Evolutionary conservation across 2,888 invertebrate genomes (phyloP).

Genomic region (Tetranychus piercei): DNA sequence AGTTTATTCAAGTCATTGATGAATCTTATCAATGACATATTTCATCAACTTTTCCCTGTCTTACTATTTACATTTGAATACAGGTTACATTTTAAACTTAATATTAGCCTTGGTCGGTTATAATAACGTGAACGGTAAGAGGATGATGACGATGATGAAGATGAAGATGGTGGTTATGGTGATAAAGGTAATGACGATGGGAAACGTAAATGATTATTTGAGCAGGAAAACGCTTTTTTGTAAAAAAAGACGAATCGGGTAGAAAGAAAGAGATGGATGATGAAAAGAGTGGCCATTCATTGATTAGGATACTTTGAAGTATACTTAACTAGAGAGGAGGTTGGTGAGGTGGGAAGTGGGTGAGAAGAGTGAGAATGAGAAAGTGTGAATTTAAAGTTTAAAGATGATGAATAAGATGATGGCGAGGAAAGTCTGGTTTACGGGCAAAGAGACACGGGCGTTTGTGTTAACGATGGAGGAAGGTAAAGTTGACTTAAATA

Average conservation of each 20-base stretch:
- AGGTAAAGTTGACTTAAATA: not conserved
- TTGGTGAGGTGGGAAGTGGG: not conserved
- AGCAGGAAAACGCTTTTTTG: not conserved
- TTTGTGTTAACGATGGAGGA: not conserved
- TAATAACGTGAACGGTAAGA: too few species aligned
- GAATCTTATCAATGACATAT: not conserved
- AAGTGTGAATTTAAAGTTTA: not conserved
- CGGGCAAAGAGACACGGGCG: not conserved
- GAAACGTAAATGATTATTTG: not conserved
- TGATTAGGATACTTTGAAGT: not conserved
- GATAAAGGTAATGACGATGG: not conserved
- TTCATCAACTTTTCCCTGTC: not conserved
- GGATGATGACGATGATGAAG: too few species aligned
- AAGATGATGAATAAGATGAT: not conserved
- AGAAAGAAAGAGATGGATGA: not conserved
- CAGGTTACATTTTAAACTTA: not conserved
- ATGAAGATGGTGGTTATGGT: not conserved
- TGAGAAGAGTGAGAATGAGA: conserved; percentile 1
- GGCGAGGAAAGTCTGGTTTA: not conserved
- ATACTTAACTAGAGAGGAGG: not conserved
- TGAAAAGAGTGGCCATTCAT: not conserved
- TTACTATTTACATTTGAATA: not conserved
- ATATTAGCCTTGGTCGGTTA: not conserved
- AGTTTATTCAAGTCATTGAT: not conserved
- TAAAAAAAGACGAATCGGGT: not conserved